Percentiles rank a stretch among this genome's conserved stretches.
Conservation (phyloP, 1,140 invertebrate genomes). For the Pogonognathellus flavescens region DNA sequence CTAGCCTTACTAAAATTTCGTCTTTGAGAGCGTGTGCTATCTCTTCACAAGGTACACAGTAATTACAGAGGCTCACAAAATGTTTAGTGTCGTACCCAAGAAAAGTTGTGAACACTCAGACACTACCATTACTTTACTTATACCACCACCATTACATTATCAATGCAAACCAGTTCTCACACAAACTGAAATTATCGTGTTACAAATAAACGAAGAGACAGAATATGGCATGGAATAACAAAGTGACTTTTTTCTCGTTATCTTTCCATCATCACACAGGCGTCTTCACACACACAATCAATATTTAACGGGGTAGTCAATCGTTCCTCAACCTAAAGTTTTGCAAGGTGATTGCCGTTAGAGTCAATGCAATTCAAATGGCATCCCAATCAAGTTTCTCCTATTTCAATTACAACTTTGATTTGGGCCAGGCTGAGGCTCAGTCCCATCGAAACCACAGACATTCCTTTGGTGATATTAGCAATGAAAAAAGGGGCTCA, state of each 20-base stretch:
- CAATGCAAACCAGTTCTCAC: conserved; percentile 4
- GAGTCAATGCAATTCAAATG: conserved; percentile 12
- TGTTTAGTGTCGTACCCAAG: background rate
- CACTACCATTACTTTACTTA: too few relatives aligned
- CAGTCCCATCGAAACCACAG: conserved; percentile 31
- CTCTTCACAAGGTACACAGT: background rate
- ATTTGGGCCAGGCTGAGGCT: conserved; percentile 42
- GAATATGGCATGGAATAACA: background rate
- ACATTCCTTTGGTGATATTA: conserved; percentile 9
- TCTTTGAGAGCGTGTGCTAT: background rate
- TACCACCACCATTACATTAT: background rate
- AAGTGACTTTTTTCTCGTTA: background rate
- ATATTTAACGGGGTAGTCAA: background rate
- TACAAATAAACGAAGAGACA: background rate
- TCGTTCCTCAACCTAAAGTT: background rate
- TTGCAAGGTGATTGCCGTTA: background rate
- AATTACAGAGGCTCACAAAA: background rate
- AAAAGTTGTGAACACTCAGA: too few relatives aligned
- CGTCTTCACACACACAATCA: background rate
- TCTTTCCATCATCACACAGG: conserved; percentile 10
- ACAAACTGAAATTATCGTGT: background rate
- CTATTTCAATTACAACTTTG: conserved; percentile 40
- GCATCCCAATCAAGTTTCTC: conserved; percentile 49
- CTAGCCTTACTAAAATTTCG: background rate
- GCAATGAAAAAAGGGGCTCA: conserved; percentile 17